A percentile compares a stretch with the other conserved stretches of the same genome.
Evolutionary conservation across 2,797 vertebrate species (phyloP).

Genomic region (Tokudaia muenninki): DNA sequence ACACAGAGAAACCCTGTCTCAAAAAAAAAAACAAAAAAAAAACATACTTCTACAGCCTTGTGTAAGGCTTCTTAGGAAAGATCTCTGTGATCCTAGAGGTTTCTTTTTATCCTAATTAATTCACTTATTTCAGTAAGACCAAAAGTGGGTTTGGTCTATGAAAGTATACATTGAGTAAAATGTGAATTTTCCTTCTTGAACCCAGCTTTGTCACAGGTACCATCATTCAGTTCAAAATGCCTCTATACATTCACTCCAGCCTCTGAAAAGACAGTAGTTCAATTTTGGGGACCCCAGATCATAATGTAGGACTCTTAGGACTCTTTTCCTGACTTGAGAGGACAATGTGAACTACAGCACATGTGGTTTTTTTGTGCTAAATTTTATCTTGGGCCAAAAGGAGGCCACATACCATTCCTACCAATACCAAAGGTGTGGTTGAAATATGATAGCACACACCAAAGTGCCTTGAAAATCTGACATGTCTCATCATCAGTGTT

Average conservation of each 20-base stretch:
- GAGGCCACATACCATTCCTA: not conserved
- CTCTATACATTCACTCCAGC: not conserved
- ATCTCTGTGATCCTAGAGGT: not conserved
- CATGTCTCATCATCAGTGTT: not conserved
- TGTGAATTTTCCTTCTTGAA: not conserved
- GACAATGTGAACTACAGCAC: not conserved
- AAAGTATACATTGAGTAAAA: not conserved
- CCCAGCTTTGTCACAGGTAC: not conserved
- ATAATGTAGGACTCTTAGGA: not conserved
- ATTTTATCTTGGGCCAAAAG: not conserved
- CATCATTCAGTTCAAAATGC: not conserved
- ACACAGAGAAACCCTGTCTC: too few species aligned
- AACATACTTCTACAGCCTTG: not conserved
- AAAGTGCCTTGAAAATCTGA: not conserved
- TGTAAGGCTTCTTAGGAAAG: not conserved
- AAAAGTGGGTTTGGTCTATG: not conserved
- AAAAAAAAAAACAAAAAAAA: too few species aligned
- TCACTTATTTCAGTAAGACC: not conserved
- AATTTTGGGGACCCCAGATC: not conserved
- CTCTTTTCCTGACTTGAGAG: not conserved
- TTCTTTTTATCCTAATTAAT: not conserved
- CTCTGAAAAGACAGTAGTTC: not conserved
- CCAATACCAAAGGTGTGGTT: not conserved
- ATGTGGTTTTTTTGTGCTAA: not conserved
- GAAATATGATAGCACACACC: not conserved